Percentiles rank a stretch among this genome's conserved stretches.
Evolutionary conservation across 2,113 vertebrate species (phyloP).

Genomic region (Coregonus clupeaformis): DNA sequence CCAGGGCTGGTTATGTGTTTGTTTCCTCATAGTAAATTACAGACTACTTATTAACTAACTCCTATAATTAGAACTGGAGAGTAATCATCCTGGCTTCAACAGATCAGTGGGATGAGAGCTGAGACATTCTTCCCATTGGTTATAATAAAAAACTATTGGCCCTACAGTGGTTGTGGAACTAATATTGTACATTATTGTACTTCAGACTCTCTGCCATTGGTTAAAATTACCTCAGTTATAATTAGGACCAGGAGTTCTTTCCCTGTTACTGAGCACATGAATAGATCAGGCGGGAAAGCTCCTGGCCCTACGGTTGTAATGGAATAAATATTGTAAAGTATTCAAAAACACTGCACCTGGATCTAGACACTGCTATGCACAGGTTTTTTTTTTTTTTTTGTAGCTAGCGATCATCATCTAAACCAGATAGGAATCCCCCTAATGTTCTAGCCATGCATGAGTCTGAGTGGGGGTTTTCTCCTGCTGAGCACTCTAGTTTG

Average conservation of each 20-base stretch:
- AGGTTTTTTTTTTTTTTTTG: not conserved
- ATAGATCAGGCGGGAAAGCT: no score
- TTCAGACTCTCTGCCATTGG: not conserved
- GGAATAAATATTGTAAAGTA: no score
- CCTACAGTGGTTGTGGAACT: not conserved
- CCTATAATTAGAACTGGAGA: slow-evolving; percentile 49
- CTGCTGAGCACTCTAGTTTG: slow-evolving; percentile 44
- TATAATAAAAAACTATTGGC: not conserved
- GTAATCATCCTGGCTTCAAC: slow-evolving; percentile 45
- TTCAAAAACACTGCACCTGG: no score
- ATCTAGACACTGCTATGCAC: no score
- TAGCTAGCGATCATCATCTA: slow-evolving; percentile 11
- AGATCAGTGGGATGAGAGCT: slow-evolving; percentile 11
- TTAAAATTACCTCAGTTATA: not conserved
- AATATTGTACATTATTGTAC: no score
- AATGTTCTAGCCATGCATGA: slow-evolving; percentile 5
- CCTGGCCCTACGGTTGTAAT: no score
- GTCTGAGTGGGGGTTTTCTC: slow-evolving; percentile 28
- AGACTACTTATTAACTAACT: slow-evolving; percentile 47
- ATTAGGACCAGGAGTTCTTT: not conserved
- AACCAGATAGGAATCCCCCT: slow-evolving; percentile 30
- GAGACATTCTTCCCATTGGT: not conserved
- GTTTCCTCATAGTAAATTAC: slow-evolving; percentile 50
- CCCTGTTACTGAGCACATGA: not conserved
- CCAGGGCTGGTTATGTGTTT: not conserved